Evolutionary conservation across 1,140 invertebrate genomes (phyloP).

Genomic region (Aphaenogaster rudis): DNA sequence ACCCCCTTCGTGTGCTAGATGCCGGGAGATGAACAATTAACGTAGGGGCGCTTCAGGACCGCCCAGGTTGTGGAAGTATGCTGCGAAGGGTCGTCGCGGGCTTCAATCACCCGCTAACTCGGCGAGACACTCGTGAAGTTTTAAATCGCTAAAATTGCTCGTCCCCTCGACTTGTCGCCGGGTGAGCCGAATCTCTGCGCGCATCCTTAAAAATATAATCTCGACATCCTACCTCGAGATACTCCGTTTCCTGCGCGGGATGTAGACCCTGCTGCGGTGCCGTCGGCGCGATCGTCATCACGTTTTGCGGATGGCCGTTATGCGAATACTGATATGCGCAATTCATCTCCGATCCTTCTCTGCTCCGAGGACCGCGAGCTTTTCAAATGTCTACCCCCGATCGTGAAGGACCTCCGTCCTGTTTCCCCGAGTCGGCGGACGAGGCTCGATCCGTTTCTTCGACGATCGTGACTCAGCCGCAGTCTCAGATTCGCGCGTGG

Average conservation of each 20-base stretch:
- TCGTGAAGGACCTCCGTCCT: neutral
- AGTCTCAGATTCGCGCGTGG: neutral
- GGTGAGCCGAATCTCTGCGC: neutral
- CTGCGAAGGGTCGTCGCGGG: slow-evolving; percentile 65
- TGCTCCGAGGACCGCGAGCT: neutral
- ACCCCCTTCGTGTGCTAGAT: slow-evolving; percentile 72
- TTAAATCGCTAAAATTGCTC: neutral
- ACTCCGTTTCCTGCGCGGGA: slow-evolving; percentile 81
- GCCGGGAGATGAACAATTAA: slow-evolving; percentile 87
- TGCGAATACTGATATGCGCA: slow-evolving; percentile 86
- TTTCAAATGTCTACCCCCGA: neutral
- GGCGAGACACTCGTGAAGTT: neutral
- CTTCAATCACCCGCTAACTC: neutral
- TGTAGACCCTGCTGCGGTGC: slow-evolving; percentile 81
- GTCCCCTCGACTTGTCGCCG: neutral
- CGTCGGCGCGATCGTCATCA: slow-evolving; percentile 81
- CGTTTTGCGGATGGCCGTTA: slow-evolving; percentile 82
- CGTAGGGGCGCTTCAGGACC: slow-evolving; percentile 78
- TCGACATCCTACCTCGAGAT: slow-evolving; percentile 83
- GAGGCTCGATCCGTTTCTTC: neutral
- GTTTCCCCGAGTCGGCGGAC: no score
- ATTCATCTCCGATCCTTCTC: slow-evolving; percentile 80
- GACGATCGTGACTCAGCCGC: slow-evolving; percentile 21
- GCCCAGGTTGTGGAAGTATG: slow-evolving; percentile 82
- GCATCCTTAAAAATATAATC: neutral